phyloP scores from a whole-genome alignment of 1,140 invertebrate species.

The Heterodera carotae region DNA sequence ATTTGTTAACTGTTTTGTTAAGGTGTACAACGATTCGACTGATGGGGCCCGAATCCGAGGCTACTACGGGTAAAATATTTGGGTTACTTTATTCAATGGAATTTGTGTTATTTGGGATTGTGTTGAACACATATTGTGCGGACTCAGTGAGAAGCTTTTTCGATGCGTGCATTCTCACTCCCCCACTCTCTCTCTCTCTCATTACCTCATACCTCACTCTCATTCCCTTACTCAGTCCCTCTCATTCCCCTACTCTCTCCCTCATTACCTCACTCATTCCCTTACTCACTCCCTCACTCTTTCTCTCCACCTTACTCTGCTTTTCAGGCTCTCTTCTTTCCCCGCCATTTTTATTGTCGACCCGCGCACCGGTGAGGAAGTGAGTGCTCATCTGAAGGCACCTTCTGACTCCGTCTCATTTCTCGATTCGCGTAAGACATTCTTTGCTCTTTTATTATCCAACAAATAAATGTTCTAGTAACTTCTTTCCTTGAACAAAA shows the following conservation, averaged over 20 bases:
- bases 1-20: constrained; percentile 32
- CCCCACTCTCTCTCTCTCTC: too few relatives aligned
- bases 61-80: constrained; percentile 71
- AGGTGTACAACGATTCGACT: constrained; percentile 74
- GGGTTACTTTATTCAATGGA: background rate
- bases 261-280: too few relatives aligned
- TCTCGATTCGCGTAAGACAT: constrained; percentile 67
- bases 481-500: constrained; percentile 52
- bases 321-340: constrained; percentile 68
- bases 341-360: constrained; percentile 78
- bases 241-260: too few relatives aligned
- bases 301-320: background rate
- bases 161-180: too few relatives aligned
- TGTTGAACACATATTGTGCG: too few relatives aligned
- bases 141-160: too few relatives aligned
- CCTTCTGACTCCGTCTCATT: constrained; percentile 69
- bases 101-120: too few relatives aligned
- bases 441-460: constrained; percentile 3
- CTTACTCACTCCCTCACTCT: background rate
- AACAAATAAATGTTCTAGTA: constrained; percentile 44
- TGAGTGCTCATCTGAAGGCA: constrained; percentile 50
- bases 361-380: constrained; percentile 73
- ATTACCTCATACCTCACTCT: too few relatives aligned
- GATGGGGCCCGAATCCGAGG: constrained; percentile 75
- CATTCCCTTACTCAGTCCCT: too few relatives aligned